Base-by-base conservation (phyloP, 1,140 invertebrate species). In the Coelopa frigida region DNA sequence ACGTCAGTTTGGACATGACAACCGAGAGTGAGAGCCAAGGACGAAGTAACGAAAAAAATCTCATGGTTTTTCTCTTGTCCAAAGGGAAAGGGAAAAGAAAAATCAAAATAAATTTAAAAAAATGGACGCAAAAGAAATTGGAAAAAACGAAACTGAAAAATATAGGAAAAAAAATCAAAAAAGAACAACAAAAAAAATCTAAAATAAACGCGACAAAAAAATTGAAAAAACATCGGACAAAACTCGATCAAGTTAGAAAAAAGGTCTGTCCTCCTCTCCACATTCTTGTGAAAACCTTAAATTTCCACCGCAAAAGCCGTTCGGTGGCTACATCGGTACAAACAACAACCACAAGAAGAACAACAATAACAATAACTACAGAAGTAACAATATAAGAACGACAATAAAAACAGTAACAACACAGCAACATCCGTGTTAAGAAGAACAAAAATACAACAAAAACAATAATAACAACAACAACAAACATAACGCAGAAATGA, bases 401-500 rank as follows among this genome's bases (percentile, higher is more conserved):
- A 29, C 27, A 29, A 29, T 8, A 29, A 8, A 8, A 29, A 29
- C 27, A n/a, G 27, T n/a, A 29, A 29, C 27, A 29, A 29, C 27
- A 38, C 21, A 38, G 24, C 24, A 22, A 38, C 21, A 38, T 22
- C 17, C 36, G 24, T 22, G 36, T 38, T 38, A 38, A 38, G 17
- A 36, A 36, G 22, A 36, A 36, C 18, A 36, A 15, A 15, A 38
- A 38, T 2, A 5, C 36, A 10, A 3, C 12, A 14, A 10, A 38
- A 38, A 38, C 10, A 38, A 21, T 14, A 38, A n/a, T 38, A 38
- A 38, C 21, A 22, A 22, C 36, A 22, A 22, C 20, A 21, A 38
- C 21, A 38, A 22, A 22, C 24, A 38, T 38, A 20, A 38, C 36
- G 24, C 36, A 38, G 17, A 38, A 20, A 22, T 38, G 24, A 38